Conservation (phyloP, 1,140 invertebrate species). For the Choristoneura fumiferana region DNA sequence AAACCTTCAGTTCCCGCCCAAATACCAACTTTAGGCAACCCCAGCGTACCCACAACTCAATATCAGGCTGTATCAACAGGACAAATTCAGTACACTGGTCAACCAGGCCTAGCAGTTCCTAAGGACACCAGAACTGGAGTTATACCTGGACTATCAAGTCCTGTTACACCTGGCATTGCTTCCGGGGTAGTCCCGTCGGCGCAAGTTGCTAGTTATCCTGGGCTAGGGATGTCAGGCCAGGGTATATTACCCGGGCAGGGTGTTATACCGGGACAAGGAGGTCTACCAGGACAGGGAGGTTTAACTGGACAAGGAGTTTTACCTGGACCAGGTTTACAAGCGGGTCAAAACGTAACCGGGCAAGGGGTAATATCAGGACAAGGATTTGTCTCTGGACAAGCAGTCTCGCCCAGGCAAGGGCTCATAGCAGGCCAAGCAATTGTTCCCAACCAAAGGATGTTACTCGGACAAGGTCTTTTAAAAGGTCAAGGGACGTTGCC, state of each 20-base stretch:
- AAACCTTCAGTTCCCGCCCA: constrained; percentile 1
- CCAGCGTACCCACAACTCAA: constrained; percentile 14
- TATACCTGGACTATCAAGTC: background rate
- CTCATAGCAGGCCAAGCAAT: too few species aligned
- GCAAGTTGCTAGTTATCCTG: background rate
- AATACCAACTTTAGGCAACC: background rate
- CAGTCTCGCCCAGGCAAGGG: too few species aligned
- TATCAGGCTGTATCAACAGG: constrained; percentile 19
- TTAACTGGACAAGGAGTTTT: background rate
- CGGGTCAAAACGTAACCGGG: background rate
- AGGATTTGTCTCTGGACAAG: too few species aligned
- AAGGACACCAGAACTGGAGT: background rate
- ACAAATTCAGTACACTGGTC: background rate
- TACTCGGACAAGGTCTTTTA: too few species aligned
- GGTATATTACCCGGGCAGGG: background rate
- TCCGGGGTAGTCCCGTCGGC: background rate
- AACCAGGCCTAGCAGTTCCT: background rate
- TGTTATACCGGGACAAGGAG: background rate
- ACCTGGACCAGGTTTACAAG: background rate
- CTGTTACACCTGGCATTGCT: background rate
- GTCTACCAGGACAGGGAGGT: background rate
- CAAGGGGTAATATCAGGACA: background rate
- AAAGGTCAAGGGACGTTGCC: background rate
- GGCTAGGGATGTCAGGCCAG: background rate
- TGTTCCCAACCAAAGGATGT: too few species aligned